Evolutionary conservation across 2,888 invertebrate species (phyloP), one percentile per base, ranked within the genome.

Genomic region (Stictocephala bisonia): DNA sequence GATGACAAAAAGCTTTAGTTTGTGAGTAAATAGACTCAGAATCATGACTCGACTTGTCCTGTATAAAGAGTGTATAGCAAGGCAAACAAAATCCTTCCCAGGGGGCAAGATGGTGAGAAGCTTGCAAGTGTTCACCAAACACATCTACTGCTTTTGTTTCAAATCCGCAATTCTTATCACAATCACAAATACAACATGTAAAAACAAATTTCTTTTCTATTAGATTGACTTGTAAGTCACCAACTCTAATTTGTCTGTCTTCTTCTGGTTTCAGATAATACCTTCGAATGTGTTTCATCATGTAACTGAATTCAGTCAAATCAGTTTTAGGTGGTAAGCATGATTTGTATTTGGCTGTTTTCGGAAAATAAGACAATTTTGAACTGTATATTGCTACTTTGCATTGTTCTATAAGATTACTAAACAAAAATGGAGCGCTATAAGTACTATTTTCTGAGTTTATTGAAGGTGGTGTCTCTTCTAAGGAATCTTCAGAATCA

Each of bases 1-100:
- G 44, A 44, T 64, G 64, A n/a, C 64, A 64, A n/a, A 64, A 64
- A 11, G 64, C 64, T 41, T 15, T 64, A 26, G 44, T 44, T 35
- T 64, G 64, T 24, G 64, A 44, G 64, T 64, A 24, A 15, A 64
- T n/a, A n/a, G 40, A 44, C 18, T 22, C n/a, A 24, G 40, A 44
- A 18, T 44, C 64, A 44, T 64, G 64, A 22, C 44, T 64, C 13
- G 20, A 20, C 4, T 40, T 24, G 27, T 64, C 64, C 44, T 26
- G 35, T 4, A 60, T 40, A 18, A 64, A 64, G 15, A 40, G n/a
- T 2, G 27, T 18, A 13, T 26, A 6, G 15, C 64, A 64, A 13
- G 64, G 3, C 6, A 24, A 13, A 44, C 64, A 64, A 3, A 44
- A 13, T 1, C 64, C 64, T 11, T 64, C 40, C 64, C 64, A 64